Percentiles rank a stretch among this genome's conserved stretches.
phyloP scores from a whole-genome alignment of 2,797 vertebrate genomes.

The Argya squamiceps region DNA sequence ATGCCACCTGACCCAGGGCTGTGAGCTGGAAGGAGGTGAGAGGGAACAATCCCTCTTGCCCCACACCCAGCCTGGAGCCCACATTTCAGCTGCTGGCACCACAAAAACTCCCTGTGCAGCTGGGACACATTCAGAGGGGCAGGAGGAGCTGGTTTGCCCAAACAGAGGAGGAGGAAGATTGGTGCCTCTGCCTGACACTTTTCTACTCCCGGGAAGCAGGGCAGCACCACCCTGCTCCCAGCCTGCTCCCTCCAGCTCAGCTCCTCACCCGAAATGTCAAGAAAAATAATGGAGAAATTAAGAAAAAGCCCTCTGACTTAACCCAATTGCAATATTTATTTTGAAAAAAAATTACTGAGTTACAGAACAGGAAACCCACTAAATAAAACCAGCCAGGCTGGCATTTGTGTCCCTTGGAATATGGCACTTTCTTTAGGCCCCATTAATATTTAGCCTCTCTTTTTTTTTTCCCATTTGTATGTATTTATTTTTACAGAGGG shows the following conservation, averaged over 20 bases:
- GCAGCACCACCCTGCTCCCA: background rate
- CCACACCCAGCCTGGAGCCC: background rate
- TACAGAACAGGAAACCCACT: conserved; percentile 70
- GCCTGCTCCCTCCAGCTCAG: background rate
- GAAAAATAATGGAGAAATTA: conserved; percentile 50
- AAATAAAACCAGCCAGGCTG: conserved; percentile 66
- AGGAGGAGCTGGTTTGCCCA: background rate
- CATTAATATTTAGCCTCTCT: background rate
- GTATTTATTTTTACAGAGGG: conserved; percentile 59
- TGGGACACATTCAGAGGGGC: background rate
- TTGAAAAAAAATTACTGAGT: conserved; percentile 73
- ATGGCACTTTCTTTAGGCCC: background rate
- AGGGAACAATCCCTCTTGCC: background rate
- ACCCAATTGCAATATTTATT: conserved; percentile 71
- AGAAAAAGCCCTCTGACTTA: conserved; percentile 50
- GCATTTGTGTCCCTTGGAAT: conserved; percentile 54
- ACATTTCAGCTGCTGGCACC: background rate
- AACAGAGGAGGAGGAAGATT: background rate
- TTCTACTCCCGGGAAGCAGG: accelerated
- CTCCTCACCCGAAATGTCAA: background rate
- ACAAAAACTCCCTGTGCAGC: background rate
- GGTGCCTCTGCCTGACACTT: background rate
- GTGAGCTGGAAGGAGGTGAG: background rate
- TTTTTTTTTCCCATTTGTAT: background rate
- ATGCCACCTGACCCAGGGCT: background rate